Base-by-base conservation (phyloP, 2,888 invertebrate species). In the Papilio gigon region DNA sequence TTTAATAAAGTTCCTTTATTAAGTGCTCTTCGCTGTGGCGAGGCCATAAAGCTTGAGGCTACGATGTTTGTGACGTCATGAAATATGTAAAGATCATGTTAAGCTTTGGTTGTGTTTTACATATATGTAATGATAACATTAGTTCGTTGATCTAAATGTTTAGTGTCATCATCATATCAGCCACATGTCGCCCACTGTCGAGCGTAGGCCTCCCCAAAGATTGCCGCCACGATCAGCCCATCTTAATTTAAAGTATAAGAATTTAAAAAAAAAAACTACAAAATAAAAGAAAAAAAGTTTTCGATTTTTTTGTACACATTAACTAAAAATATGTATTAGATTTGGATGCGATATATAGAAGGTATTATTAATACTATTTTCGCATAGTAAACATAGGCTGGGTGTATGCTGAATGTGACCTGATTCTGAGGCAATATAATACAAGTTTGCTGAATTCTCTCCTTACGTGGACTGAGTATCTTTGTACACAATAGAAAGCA, bases 1-100 rank as follows among this genome's bases (percentile, higher is more conserved):
- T 69, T 69, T 72, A 70, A 64, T 64, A 70, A 71, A 69, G 61
- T 71, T 61, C 40, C 50, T 42, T 53, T 67, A 62, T 67, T 67
- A 67, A 62, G 42, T 67, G 53, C 59, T 56, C 37, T 65, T 67
- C 37, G 33, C 17, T 35, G 56, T 61, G 56, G 61, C 61, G 65
- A 60, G 61, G 35, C 61, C 53, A 69, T 62, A 17, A 56, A 30
- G 30, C 27, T 30, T 56, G 30, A 9, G 8, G 11, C 22, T 44
- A 20, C 27, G 4, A 56, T 56, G 30, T 9, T 17, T 17, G 9
- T 30, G 53, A 50, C 5, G 14, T 17, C 11, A 9, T 56, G n/a
- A 56, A 17, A 30, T 56, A 17, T 9, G n/a, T 3, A 27, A 22
- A 8, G 1, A 44, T 17, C 20, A 20, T 8, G 8, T 44, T 9